phyloP scores from a whole-genome alignment of 2,113 vertebrate species.

The Nyctereutes procyonoides region DNA sequence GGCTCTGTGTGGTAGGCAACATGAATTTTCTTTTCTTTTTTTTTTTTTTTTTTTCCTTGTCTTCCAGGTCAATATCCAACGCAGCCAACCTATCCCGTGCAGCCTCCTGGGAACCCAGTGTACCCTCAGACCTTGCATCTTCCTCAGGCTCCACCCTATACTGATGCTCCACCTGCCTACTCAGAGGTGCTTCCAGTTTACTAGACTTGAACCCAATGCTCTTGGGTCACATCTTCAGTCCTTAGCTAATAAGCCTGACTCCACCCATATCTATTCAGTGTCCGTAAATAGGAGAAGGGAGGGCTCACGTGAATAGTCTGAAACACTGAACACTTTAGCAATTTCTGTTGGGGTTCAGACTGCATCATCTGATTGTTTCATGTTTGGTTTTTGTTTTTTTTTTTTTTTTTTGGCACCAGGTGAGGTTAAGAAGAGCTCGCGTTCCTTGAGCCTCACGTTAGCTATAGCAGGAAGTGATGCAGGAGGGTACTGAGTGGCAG shows the following conservation, averaged over 20 bases:
- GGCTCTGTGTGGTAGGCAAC: neutral
- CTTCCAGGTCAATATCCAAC: slow-evolving; percentile 92
- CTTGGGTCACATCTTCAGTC: neutral
- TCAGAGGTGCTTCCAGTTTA: slow-evolving; percentile 90
- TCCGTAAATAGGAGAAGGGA: slow-evolving; percentile 15
- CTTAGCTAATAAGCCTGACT: neutral
- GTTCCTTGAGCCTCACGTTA: neutral
- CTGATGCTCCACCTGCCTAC: slow-evolving; percentile 95
- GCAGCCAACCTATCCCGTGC: slow-evolving; percentile 92
- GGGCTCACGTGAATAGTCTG: neutral
- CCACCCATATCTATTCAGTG: neutral
- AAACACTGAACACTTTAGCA: neutral
- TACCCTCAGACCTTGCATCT: slow-evolving; percentile 94
- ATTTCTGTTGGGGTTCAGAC: neutral
- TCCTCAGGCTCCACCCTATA: slow-evolving; percentile 94
- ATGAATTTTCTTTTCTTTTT: neutral
- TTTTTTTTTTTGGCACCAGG: neutral
- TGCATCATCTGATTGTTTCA: neutral
- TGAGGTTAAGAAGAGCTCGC: slow-evolving; percentile 38
- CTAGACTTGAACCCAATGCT: neutral
- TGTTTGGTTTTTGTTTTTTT: neutral
- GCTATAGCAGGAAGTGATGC: neutral
- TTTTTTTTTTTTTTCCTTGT: slow-evolving; percentile 42
- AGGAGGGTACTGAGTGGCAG: neutral
- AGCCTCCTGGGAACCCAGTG: slow-evolving; percentile 90